Base-by-base conservation (phyloP, 2,888 invertebrate genomes). In the Orthosia gothica region DNA sequence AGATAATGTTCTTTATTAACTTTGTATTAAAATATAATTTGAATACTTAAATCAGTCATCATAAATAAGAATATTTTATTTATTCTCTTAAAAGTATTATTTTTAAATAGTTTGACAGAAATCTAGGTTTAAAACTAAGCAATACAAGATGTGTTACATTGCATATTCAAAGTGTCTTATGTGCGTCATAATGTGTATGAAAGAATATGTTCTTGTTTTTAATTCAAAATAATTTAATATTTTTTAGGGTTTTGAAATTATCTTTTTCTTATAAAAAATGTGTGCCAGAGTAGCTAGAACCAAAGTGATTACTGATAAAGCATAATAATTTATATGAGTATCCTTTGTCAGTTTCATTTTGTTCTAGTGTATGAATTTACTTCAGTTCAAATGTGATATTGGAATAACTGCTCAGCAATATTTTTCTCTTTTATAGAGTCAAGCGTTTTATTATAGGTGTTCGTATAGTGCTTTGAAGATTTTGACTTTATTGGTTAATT, bases 301-400 rank as follows among this genome's bases (percentile, higher is more conserved):
- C 66, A 45, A 71, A 82, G 71, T 69, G 49, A 71, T 23, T 15
- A 57, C 58, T 77, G 81, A 73, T 47, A 58, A 58, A 71, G n/a
- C 15, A 11, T 40, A 26, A 26, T 26, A 26, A 26, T 55, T 52
- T 32, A 23, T 64, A 68, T 66, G 9, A 12, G 52, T 64, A 5
- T 18, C 16, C 23, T 52, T 66, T 61, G 26, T 61, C 72, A 63
- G 75, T 68, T 15, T 77, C 74, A 73, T 78, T 85, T 79, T 79
- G 66, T 40, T 13, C 66, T 57, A 83, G 72, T 57, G 58, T 73
- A 70, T 82, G 79, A 74, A 74, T 76, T 76, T 63, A 76, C 74
- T 71, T 85, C 65, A 73, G 72, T 78, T 72, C 67, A 81, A 85
- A 85, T 85, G 85, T 85, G 86, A 85, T 85, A 85, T 81, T 70